A percentile compares a stretch with the other conserved stretches of the same genome.
These are phyloP conservation scores for Nasonia giraulti DNA, from an alignment of 1,140 invertebrate species.

Conservation along the genomic window DNA sequence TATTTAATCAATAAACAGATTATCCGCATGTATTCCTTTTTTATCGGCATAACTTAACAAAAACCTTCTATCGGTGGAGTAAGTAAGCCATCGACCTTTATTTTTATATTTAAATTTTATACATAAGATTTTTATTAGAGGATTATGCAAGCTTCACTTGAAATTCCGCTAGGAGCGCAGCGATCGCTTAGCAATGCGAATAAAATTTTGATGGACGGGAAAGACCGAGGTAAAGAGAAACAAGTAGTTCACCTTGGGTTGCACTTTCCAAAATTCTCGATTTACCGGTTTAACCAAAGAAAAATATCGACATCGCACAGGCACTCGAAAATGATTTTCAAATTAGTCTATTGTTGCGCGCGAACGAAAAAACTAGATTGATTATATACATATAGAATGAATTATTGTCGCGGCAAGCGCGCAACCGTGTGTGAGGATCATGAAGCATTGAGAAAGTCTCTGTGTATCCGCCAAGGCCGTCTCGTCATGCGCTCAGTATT, in stretches of 20 bases:
- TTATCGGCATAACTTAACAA: neutral
- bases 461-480: constrained; percentile 35
- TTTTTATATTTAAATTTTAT: no score
- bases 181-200: no score
- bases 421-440: constrained; percentile 1
- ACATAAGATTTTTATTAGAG: no score
- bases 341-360: neutral
- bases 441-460: constrained; percentile 41
- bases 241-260: neutral
- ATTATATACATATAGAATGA: constrained; percentile 17
- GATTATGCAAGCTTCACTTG: no score
- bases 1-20: neutral
- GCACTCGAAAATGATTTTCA: neutral
- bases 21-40: neutral
- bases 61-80: no score
- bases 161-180: no score
- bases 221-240: neutral
- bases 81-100: no score
- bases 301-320: neutral
- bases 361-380: constrained; percentile 4
- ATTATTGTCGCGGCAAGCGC: constrained; percentile 16
- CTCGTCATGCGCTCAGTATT: constrained; percentile 39
- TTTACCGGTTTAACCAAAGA: neutral
- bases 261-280: neutral
- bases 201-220: no score